Conservation (phyloP, 2,113 vertebrate species). For the Zosterops pallidus region DNA sequence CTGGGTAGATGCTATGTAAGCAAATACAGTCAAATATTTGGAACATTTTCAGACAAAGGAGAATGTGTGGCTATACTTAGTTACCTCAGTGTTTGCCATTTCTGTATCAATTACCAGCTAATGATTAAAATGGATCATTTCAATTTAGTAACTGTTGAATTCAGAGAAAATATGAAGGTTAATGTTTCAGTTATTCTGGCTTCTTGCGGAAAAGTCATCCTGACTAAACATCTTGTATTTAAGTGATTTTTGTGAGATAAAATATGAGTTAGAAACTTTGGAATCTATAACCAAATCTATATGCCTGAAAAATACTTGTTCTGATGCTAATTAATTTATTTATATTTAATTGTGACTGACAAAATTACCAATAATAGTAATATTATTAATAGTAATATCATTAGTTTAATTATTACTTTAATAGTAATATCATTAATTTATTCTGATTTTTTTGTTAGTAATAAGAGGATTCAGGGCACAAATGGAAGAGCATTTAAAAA, state of each 20-base stretch:
- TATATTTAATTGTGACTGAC: no score
- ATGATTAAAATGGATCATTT: neutral
- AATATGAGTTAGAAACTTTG: no score
- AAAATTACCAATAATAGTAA: no score
- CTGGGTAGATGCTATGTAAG: neutral
- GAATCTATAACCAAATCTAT: no score
- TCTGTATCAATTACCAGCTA: neutral
- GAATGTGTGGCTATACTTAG: neutral
- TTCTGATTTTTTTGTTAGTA: no score
- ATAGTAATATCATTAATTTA: no score
- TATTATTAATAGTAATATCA: no score
- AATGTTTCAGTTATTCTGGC: neutral
- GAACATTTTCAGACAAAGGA: neutral
- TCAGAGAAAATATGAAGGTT: neutral
- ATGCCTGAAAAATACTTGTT: no score
- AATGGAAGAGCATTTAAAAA: no score
- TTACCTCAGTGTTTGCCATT: neutral
- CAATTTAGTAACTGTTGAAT: neutral
- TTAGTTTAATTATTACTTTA: no score
- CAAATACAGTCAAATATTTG: slow-evolving; percentile 21
- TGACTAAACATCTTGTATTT: neutral
- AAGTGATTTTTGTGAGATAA: neutral
- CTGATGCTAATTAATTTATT: no score
- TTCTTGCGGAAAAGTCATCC: neutral
- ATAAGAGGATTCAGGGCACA: no score